Evolutionary conservation across 2,113 vertebrate species (phyloP).

Genomic region (Ascaphus truei): DNA sequence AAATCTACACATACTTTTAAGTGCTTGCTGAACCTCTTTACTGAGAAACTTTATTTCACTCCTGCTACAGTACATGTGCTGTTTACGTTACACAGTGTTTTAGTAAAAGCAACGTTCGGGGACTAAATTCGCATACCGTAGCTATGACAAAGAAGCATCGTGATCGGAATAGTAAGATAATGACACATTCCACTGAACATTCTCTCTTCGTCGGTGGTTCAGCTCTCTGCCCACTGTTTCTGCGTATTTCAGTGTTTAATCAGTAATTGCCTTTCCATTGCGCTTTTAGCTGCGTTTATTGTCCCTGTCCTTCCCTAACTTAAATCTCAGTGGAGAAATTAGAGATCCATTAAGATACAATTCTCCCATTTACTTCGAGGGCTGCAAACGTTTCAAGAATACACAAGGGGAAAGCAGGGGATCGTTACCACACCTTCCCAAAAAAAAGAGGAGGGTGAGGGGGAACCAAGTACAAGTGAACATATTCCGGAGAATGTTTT

Average conservation of each 20-base stretch:
- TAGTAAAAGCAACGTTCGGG: neutral
- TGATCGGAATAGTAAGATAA: neutral
- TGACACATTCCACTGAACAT: neutral
- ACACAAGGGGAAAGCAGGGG: neutral
- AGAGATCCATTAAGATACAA: constrained; percentile 9
- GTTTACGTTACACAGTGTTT: neutral
- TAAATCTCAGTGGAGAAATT: constrained; percentile 28
- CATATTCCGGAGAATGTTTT: too few species aligned
- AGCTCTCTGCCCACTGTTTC: neutral
- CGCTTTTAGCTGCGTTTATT: constrained; percentile 21
- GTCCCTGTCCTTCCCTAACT: constrained; percentile 18
- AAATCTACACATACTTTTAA: too few species aligned
- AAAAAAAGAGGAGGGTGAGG: neutral
- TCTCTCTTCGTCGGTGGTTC: neutral
- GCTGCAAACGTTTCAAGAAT: neutral
- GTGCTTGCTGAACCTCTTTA: too few species aligned
- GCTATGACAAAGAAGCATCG: neutral
- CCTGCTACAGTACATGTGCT: neutral
- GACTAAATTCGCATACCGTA: neutral
- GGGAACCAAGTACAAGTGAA: too few species aligned
- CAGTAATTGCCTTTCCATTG: constrained; percentile 35
- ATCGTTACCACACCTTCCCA: neutral
- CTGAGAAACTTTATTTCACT: too few species aligned
- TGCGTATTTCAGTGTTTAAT: constrained; percentile 22
- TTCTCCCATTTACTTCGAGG: neutral